Evolutionary conservation across 2,888 invertebrate genomes (phyloP), one percentile per base, ranked within the genome.

Genomic region (Ectropis crepuscularia): DNA sequence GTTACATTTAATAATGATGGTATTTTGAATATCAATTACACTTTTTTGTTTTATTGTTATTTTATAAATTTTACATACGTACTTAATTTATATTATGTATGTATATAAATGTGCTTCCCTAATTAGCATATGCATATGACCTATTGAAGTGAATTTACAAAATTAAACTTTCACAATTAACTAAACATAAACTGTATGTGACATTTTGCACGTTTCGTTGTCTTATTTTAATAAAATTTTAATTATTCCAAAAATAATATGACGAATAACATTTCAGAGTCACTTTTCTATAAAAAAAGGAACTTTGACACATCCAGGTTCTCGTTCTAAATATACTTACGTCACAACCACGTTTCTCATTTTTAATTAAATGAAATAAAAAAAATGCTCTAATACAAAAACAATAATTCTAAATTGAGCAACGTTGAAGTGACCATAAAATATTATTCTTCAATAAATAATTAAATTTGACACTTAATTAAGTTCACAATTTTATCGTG

Each of bases 21-120:
- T 86, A 87, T 89, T 85, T 87, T 85, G 84, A 89, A 88, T 89
- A 87, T 87, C 87, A 89, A 89, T 89, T 89, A 89, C 89, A 88
- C 80, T 83, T 84, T 82, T 79, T 81, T 79, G 73, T 75, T 83
- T 86, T 85, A 81, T 83, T 83, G 79, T 85, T 84, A 85, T 81
- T 82, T 86, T 88, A 89, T 87, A 87, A 88, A 88, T 78, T 82
- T 86, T 86, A 87, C 83, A 81, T 76, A 72, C 75, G 74, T 77
- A 81, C 80, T 78, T 83, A 82, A 66, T 76, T 78, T 78, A 78
- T 79, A 75, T 80, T 73, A 70, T 70, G 67, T 60, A 77, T 75
- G 70, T 80, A 83, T 80, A 85, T 82, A 83, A 80, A 81, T 72
- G 82, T 82, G 79, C 78, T 75, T 75, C 67, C 69, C 78, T 80